These are phyloP conservation scores for Entomyzon cyanotis DNA, from an alignment of 2,113 vertebrate species.

Conservation along the genomic window DNA sequence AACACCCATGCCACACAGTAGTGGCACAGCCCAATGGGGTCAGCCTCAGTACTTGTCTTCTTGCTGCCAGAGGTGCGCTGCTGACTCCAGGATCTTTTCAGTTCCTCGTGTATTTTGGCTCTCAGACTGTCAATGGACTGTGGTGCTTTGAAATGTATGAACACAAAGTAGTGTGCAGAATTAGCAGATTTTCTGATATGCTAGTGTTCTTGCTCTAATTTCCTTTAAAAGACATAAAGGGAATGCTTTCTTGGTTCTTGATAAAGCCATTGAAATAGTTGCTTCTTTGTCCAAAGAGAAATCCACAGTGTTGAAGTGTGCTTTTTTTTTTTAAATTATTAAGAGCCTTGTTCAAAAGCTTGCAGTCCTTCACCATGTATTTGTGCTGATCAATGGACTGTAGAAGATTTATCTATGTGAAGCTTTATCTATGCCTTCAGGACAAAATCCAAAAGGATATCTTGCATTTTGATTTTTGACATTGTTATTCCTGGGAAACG, in stretches of 20 bases:
- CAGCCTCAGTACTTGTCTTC: neutral
- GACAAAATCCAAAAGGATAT: neutral
- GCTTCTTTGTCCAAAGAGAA: neutral
- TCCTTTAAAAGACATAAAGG: neutral
- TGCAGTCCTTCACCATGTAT: neutral
- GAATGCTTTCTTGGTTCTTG: neutral
- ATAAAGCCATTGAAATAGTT: neutral
- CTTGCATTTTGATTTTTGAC: neutral
- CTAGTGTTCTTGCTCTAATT: neutral
- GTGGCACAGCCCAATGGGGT: neutral
- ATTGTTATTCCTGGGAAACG: neutral
- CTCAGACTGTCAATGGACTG: neutral
- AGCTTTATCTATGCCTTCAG: neutral
- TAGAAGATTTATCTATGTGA: neutral
- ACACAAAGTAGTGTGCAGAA: neutral
- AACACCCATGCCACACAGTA: fast-evolving
- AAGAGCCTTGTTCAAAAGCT: neutral
- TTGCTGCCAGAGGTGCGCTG: neutral
- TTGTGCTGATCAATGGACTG: neutral
- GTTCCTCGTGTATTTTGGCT: neutral
- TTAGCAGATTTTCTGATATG: neutral
- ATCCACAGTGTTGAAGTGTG: neutral
- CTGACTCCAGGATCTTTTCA: neutral
- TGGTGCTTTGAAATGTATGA: neutral
- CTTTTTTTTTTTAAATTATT: neutral